A percentile compares a stretch with the other conserved stretches of the same genome.
Conservation (phyloP, 2,113 vertebrate species). For the Pardalotus punctatus region DNA sequence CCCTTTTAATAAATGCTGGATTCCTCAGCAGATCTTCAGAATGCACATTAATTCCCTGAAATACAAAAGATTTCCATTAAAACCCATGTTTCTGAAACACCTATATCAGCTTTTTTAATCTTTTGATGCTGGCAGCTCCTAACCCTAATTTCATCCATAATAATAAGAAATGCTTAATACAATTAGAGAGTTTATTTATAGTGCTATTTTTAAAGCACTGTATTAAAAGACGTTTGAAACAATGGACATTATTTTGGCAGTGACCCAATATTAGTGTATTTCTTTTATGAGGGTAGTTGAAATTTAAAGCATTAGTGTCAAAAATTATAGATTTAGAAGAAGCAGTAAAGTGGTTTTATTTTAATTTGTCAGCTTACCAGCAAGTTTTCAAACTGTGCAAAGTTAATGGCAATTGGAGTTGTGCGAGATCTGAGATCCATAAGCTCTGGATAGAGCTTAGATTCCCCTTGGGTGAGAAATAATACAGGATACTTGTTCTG, state of each 20-base stretch:
- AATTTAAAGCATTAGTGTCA: background rate
- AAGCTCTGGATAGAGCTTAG: slow-evolving; percentile 86
- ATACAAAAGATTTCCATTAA: background rate
- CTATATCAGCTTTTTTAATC: background rate
- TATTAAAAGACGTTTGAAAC: background rate
- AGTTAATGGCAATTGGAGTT: slow-evolving; percentile 92
- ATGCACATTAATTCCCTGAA: slow-evolving; percentile 92
- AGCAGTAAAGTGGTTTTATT: background rate
- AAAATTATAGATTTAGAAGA: background rate
- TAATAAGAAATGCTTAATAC: background rate
- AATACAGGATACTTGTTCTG: slow-evolving; percentile 98
- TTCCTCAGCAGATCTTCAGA: slow-evolving; percentile 89
- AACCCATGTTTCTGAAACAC: background rate
- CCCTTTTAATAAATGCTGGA: slow-evolving; percentile 79
- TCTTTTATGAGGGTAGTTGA: background rate
- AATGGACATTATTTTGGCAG: background rate
- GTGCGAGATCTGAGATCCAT: slow-evolving; percentile 93
- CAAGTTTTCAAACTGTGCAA: slow-evolving; percentile 95
- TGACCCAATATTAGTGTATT: too few relatives aligned
- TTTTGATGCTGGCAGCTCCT: background rate
- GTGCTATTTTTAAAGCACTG: background rate
- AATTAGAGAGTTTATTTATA: background rate
- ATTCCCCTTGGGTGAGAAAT: slow-evolving; percentile 94
- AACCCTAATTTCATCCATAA: background rate
- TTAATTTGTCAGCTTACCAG: slow-evolving; percentile 77